Conservation (phyloP, 1,140 invertebrate genomes). For the Zaprionus africanus region DNA sequence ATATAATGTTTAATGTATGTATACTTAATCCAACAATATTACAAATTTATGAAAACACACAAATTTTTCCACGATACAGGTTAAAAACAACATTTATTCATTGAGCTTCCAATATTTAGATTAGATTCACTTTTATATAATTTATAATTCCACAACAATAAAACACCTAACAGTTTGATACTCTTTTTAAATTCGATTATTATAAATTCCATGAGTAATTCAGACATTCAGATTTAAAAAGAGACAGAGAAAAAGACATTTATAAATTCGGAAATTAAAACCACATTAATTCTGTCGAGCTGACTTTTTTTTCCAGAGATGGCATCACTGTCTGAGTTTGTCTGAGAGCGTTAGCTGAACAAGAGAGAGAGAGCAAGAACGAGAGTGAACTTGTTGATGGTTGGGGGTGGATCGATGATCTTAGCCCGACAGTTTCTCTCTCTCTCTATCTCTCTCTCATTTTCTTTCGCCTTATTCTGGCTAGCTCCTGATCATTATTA, state of each 20-base stretch:
- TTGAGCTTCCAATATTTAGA: no score
- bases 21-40: no score
- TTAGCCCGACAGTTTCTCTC: neutral
- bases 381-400: conserved; percentile 4
- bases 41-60: no score
- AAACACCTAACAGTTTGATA: no score
- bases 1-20: no score
- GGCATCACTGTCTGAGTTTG: neutral
- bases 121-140: no score
- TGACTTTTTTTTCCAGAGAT: neutral
- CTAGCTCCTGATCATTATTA: neutral
- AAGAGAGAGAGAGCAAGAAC: neutral
- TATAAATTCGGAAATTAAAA: neutral
- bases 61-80: no score
- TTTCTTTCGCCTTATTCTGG: neutral
- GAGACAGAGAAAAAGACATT: neutral
- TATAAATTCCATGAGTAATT: no score
- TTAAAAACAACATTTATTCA: no score
- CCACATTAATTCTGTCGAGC: neutral
- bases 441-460: neutral
- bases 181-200: no score
- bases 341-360: neutral
- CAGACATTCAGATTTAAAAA: no score
- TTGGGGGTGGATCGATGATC: conserved; percentile 12
- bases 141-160: no score